phyloP scores from a whole-genome alignment of 2,113 vertebrate species.

The Pitta sordida region DNA sequence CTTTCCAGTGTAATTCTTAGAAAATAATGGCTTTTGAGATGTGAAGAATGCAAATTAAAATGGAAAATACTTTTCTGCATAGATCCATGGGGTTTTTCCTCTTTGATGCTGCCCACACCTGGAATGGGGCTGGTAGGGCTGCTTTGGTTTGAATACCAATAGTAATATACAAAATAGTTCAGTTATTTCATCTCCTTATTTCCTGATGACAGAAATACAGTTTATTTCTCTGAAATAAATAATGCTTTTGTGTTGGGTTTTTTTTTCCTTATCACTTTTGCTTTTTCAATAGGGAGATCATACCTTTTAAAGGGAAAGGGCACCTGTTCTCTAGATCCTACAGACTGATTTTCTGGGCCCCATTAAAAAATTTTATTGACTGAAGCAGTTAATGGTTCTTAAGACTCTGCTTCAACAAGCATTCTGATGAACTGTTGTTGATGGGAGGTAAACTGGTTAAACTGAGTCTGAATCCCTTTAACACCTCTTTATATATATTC shows the following conservation, averaged over 20 bases:
- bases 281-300: neutral
- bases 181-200: neutral
- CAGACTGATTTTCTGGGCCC: neutral
- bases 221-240: neutral
- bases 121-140: neutral
- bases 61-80: neutral
- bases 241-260: neutral
- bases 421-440: neutral
- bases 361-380: neutral
- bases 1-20: neutral
- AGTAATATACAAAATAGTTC: neutral
- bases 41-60: neutral
- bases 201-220: neutral
- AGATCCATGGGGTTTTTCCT: neutral
- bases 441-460: neutral
- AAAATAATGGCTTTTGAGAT: neutral
- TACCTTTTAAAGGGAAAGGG: neutral
- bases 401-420: neutral
- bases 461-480: neutral
- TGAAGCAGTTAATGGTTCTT: neutral
- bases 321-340: slow-evolving; percentile 38
- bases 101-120: neutral
- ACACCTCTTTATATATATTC: too few relatives aligned
- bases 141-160: neutral
- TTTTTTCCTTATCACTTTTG: neutral